A percentile compares a stretch with the other conserved stretches of the same genome.
These are phyloP conservation scores for Tonatia bakeri DNA, from an alignment of 2,113 vertebrate species.

Conservation along the genomic window DNA sequence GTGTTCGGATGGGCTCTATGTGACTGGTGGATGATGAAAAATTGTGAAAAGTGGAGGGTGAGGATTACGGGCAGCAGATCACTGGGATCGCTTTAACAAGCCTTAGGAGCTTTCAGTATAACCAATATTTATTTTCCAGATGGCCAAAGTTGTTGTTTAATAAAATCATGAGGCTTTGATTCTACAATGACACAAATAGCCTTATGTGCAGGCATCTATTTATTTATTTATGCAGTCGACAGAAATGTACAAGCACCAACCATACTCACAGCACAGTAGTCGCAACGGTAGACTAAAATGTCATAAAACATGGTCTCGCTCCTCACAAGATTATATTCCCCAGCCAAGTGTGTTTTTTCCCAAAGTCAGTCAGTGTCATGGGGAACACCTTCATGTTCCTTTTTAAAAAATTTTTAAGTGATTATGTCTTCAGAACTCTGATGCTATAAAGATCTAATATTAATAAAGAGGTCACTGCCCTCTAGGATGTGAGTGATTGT, in stretches of 20 bases:
- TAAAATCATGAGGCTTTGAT: not conserved
- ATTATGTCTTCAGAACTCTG: not conserved
- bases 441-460: not conserved
- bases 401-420: not conserved
- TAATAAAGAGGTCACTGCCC: not conserved
- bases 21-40: not conserved
- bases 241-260: not conserved
- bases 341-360: not conserved
- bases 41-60: not conserved
- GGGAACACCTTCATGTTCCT: not conserved
- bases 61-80: not conserved
- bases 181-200: not conserved
- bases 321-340: not conserved
- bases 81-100: not conserved
- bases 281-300: not conserved
- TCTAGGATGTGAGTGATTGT: not conserved
- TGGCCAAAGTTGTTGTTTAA: not conserved
- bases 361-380: not conserved
- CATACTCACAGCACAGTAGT: not conserved
- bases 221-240: not conserved
- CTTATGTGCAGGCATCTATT: not conserved
- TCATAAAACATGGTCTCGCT: not conserved
- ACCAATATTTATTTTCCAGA: not conserved
- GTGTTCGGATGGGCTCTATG: not conserved
- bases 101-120: not conserved